These are phyloP conservation scores for Amblyornis subalaris DNA, from an alignment of 2,113 vertebrate genomes.

Conservation along the genomic window DNA sequence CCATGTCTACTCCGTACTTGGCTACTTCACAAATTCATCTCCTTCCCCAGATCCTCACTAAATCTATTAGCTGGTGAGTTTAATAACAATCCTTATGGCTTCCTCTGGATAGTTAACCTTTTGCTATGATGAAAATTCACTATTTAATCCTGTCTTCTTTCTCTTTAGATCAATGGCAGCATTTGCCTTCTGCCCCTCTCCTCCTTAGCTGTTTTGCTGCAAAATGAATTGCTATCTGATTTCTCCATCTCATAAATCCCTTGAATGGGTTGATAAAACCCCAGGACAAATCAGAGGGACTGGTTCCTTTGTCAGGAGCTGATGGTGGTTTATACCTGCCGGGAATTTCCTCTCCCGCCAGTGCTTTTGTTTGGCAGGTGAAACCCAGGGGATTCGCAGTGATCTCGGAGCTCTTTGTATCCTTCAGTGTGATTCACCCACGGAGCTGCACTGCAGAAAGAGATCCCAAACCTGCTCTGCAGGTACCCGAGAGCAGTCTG, in stretches of 20 bases:
- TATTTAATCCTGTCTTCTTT: neutral
- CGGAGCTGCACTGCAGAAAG: neutral
- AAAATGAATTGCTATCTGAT: neutral
- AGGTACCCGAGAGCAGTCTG: neutral
- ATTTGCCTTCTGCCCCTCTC: slow-evolving; percentile 18
- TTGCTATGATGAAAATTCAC: neutral
- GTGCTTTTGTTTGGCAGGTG: neutral
- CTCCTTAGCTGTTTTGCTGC: neutral
- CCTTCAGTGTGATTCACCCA: neutral
- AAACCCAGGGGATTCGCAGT: neutral
- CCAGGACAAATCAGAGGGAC: neutral
- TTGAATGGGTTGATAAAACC: neutral
- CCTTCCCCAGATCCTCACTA: neutral
- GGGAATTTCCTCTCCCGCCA: neutral
- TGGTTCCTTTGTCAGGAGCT: neutral
- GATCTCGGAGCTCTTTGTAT: neutral
- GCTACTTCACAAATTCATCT: neutral
- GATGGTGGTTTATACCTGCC: neutral
- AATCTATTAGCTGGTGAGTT: neutral
- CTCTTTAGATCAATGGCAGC: neutral
- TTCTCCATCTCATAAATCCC: neutral
- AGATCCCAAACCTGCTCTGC: neutral
- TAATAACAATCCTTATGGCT: neutral
- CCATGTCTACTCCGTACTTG: neutral
- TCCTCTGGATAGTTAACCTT: slow-evolving; percentile 24